Percentiles rank a stretch among this genome's conserved stretches.
These are phyloP conservation scores for Ammospiza caudacuta DNA, from an alignment of 2,113 vertebrate species.

Conservation along the genomic window DNA sequence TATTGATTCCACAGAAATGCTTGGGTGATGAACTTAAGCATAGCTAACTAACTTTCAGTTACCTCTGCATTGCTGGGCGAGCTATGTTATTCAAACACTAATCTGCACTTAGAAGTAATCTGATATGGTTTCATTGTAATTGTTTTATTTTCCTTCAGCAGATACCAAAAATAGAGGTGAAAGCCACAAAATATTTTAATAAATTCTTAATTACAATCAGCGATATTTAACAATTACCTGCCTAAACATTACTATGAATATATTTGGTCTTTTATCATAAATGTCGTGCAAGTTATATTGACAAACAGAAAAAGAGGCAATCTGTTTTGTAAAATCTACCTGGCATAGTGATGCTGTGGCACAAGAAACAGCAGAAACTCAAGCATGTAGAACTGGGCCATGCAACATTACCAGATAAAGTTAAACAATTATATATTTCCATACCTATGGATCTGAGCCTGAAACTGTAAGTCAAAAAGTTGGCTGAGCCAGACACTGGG, in stretches of 20 bases:
- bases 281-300: not conserved
- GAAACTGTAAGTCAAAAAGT: not conserved
- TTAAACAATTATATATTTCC: not conserved
- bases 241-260: not conserved
- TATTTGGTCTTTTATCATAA: not conserved
- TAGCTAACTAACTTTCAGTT: not conserved
- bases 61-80: not conserved
- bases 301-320: not conserved
- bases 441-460: not conserved
- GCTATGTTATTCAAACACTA: not conserved
- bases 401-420: not conserved
- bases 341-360: not conserved
- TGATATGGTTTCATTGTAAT: not conserved
- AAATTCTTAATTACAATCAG: not conserved
- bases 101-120: not conserved
- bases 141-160: not conserved
- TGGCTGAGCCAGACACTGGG: not conserved
- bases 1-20: not conserved
- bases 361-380: not conserved
- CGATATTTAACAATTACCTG: not conserved
- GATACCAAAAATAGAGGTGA: not conserved
- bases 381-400: not conserved
- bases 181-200: not conserved
- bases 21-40: not conserved
- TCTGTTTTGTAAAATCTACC: not conserved